A percentile compares a stretch with the other conserved stretches of the same genome.
Conservation (phyloP, 2,888 invertebrate genomes). For the Gonocerus acuteangulatus region DNA sequence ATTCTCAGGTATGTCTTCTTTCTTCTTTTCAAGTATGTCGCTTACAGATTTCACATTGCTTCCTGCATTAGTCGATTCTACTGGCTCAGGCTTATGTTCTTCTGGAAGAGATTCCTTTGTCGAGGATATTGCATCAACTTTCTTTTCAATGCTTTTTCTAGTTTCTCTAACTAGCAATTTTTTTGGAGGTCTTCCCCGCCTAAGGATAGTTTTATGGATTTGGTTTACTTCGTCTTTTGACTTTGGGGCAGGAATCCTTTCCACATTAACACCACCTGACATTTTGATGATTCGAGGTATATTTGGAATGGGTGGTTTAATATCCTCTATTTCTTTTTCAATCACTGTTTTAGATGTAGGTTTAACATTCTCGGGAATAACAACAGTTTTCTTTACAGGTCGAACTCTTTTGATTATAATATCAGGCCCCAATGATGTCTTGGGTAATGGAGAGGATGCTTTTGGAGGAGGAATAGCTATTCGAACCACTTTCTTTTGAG, state of each 20-base stretch:
- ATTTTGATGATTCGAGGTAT: not conserved
- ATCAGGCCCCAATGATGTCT: conserved; percentile 17
- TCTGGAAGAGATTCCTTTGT: too few species aligned
- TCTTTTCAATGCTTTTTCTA: too few species aligned
- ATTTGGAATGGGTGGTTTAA: not conserved
- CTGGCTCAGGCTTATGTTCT: too few species aligned
- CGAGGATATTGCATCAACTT: too few species aligned
- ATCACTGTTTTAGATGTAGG: not conserved
- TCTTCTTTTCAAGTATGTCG: not conserved
- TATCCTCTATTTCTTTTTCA: conserved; percentile 9
- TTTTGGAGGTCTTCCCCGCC: conserved; percentile 1
- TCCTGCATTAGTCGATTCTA: too few species aligned
- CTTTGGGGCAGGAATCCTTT: conserved; percentile 1
- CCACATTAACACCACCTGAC: not conserved
- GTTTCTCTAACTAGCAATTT: not conserved
- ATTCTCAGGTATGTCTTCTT: not conserved
- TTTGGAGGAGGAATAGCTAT: conserved; percentile 19
- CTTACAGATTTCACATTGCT: too few species aligned
- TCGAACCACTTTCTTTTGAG: conserved; percentile 19
- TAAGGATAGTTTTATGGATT: conserved; percentile 10
- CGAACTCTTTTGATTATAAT: conserved; percentile 18
- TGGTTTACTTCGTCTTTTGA: not conserved
- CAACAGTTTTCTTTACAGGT: conserved; percentile 15
- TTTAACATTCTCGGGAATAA: not conserved
- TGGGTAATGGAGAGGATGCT: not conserved